Evolutionary conservation across 2,797 vertebrate species (phyloP).

Genomic region (Notoglanidium macrostoma): DNA sequence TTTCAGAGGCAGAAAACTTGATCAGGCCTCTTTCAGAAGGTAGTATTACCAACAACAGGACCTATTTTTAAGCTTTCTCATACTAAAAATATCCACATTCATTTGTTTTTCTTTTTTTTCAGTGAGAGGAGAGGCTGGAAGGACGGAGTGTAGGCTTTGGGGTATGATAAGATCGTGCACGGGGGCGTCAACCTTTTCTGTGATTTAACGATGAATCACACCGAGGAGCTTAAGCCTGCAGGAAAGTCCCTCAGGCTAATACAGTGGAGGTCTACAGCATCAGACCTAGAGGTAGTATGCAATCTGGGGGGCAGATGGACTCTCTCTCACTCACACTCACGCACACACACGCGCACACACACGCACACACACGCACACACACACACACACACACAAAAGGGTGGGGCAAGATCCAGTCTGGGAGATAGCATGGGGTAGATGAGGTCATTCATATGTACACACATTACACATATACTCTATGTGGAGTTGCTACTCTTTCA

Average conservation of each 20-base stretch:
- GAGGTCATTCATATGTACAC: constrained; percentile 20
- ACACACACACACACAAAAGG: not conserved
- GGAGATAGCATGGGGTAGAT: constrained; percentile 15
- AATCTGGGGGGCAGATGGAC: constrained; percentile 42
- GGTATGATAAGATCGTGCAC: constrained; percentile 50
- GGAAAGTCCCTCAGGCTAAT: constrained; percentile 55
- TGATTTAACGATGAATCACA: constrained; percentile 58
- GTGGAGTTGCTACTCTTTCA: not conserved
- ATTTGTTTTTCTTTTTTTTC: constrained; percentile 42
- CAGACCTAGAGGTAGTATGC: constrained; percentile 40
- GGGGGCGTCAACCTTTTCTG: constrained; percentile 52
- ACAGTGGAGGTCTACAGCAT: constrained; percentile 49
- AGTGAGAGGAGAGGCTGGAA: constrained; percentile 49
- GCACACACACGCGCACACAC: constrained; percentile 23
- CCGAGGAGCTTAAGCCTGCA: constrained; percentile 48
- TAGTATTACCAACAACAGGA: constrained; percentile 29
- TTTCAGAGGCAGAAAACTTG: constrained; percentile 12
- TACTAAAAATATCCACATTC: constrained; percentile 55
- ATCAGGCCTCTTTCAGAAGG: constrained; percentile 25
- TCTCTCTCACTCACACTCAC: constrained; percentile 5
- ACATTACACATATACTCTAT: not conserved
- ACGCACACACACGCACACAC: constrained; percentile 12
- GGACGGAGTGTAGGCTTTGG: constrained; percentile 46
- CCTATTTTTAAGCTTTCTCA: constrained; percentile 52
- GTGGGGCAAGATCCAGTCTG: not conserved